These are phyloP conservation scores for Pachycephus smyrnensis DNA, from an alignment of 2,888 invertebrate genomes.

Conservation along the genomic window DNA sequence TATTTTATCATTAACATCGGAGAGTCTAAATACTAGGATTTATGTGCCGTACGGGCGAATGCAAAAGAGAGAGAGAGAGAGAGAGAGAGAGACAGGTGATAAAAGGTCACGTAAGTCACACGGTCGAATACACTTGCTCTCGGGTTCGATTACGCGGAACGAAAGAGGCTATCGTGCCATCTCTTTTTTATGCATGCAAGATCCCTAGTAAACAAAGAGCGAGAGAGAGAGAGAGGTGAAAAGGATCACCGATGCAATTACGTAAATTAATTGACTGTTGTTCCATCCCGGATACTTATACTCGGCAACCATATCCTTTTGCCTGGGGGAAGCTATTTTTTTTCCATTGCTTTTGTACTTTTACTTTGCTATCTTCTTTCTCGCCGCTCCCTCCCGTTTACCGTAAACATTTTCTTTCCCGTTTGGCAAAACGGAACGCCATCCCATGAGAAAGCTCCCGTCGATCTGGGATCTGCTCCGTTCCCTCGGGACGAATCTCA, in stretches of 20 bases:
- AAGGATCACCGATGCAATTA: background rate
- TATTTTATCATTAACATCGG: background rate
- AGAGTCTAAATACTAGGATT: background rate
- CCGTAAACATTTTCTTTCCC: background rate
- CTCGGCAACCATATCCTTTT: background rate
- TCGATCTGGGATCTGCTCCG: background rate
- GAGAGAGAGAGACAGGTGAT: background rate
- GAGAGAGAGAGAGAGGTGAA: background rate
- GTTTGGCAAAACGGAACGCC: slow-evolving; percentile 10
- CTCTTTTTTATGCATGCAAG: background rate
- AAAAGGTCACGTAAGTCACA: background rate
- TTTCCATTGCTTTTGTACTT: background rate
- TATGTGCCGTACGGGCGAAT: background rate
- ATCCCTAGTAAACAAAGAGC: background rate
- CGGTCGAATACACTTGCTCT: background rate
- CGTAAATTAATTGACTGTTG: background rate
- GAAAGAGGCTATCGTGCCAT: background rate
- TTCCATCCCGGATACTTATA: background rate
- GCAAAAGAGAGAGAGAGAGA: background rate
- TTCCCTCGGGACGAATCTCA: background rate
- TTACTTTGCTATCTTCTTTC: background rate
- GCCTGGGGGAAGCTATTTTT: background rate
- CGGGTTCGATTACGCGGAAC: background rate
- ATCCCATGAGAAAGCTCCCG: background rate
- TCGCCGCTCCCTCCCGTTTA: background rate